These are phyloP conservation scores for Neria commutata DNA, from an alignment of 2,888 invertebrate species.

Conservation along the genomic window DNA sequence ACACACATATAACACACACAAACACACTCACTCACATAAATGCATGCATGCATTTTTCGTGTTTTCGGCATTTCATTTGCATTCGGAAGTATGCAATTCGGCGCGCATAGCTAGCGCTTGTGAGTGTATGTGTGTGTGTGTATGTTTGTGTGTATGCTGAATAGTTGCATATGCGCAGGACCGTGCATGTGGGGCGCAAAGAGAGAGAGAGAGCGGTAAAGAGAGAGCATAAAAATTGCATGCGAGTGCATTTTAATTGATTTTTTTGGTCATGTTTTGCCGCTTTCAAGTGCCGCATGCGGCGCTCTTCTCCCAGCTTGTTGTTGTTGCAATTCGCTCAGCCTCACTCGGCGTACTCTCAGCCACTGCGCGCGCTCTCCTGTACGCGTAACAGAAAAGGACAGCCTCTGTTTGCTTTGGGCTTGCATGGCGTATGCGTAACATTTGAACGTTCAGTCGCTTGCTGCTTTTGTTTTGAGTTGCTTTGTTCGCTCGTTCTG, in stretches of 20 bases:
- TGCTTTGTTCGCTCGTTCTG: neutral
- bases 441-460: conserved; percentile 42
- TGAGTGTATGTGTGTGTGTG: no score
- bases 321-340: neutral
- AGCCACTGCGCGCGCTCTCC: neutral
- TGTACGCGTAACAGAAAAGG: conserved; percentile 22
- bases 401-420: conserved; percentile 17
- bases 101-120: neutral
- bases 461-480: conserved; percentile 30
- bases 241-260: conserved; percentile 51
- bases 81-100: neutral
- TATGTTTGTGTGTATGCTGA: conserved; percentile 22
- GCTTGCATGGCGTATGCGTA: conserved; percentile 44
- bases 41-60: neutral
- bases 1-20: neutral
- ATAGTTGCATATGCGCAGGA: conserved; percentile 25
- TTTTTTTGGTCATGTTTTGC: conserved; percentile 40
- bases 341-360: neutral
- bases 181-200: conserved; percentile 6
- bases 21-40: neutral
- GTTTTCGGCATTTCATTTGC: neutral
- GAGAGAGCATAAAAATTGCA: conserved; percentile 27
- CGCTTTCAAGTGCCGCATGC: conserved; percentile 6
- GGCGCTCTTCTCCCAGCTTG: neutral
- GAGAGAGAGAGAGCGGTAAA: neutral